A percentile compares a stretch with the other conserved stretches of the same genome.
Conservation (phyloP, 2,888 invertebrate species). For the Eristalinus aeneus region DNA sequence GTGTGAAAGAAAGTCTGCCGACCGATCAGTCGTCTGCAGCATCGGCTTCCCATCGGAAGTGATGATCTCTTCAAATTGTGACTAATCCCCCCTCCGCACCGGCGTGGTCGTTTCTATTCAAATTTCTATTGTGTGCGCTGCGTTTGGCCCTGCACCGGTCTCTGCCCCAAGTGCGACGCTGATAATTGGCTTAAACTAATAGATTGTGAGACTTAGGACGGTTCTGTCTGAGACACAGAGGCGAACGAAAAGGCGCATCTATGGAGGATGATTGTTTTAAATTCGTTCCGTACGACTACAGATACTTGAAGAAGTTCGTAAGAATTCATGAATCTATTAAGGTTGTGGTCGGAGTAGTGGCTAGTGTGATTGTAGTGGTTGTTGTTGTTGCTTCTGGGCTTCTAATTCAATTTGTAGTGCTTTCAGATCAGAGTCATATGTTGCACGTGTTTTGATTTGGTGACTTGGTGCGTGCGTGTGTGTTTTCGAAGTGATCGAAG, state of each 20-base stretch:
- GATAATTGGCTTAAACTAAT: conserved; percentile 54
- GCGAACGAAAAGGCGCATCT: conserved; percentile 57
- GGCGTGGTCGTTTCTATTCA: not conserved
- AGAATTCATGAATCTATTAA: conserved; percentile 38
- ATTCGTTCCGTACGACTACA: conserved; percentile 78
- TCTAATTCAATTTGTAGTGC: not conserved
- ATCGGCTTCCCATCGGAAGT: conserved; percentile 24
- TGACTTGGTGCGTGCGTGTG: not conserved
- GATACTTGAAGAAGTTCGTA: conserved; percentile 79
- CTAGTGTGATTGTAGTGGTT: conserved; percentile 49
- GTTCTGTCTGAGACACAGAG: not conserved
- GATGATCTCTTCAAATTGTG: conserved; percentile 7
- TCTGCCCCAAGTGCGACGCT: not conserved
- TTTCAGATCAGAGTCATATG: not conserved
- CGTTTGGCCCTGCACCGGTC: not conserved
- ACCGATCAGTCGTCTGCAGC: not conserved
- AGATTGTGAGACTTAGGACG: conserved; percentile 7
- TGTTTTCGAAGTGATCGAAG: not conserved
- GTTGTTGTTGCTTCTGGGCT: not conserved
- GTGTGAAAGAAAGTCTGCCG: conserved; percentile 32
- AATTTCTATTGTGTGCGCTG: conserved; percentile 16
- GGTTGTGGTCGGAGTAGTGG: conserved; percentile 63
- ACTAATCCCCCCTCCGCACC: not conserved
- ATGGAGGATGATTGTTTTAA: conserved; percentile 79
- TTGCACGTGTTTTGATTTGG: conserved; percentile 1